Evolutionary conservation across 2,113 vertebrate species (phyloP).

Genomic region (Bubo blakistoni): DNA sequence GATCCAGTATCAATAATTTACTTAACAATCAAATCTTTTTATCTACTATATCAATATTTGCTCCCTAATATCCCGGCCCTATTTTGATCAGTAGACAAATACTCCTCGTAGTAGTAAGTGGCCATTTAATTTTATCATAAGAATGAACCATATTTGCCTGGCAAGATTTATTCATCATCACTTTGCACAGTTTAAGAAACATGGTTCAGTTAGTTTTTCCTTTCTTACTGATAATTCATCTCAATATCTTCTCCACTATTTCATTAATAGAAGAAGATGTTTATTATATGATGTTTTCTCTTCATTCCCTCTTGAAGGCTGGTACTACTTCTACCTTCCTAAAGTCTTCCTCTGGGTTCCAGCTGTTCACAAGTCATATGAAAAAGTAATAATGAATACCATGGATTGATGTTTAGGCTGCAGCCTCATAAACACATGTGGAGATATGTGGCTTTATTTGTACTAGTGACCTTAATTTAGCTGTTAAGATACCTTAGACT

Average conservation of each 20-base stretch:
- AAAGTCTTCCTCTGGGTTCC: background rate
- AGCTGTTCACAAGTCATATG: background rate
- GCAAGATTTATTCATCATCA: background rate
- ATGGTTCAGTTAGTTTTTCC: background rate
- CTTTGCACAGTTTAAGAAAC: background rate
- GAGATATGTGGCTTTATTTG: background rate
- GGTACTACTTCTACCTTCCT: background rate
- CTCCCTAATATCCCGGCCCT: background rate
- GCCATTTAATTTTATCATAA: background rate
- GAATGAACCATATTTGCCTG: background rate
- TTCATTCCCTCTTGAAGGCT: background rate
- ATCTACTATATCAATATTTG: background rate
- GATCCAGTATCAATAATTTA: background rate
- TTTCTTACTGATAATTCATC: background rate
- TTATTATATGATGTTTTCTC: background rate
- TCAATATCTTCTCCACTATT: background rate
- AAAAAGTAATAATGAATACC: background rate
- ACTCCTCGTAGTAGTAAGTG: background rate
- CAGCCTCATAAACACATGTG: background rate
- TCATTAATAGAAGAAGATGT: background rate
- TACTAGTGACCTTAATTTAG: background rate
- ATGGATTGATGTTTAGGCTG: background rate
- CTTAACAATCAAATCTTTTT: background rate
- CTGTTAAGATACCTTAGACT: background rate
- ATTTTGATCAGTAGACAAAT: background rate